A percentile compares a stretch with the other conserved stretches of the same genome.
Conservation (phyloP, 1,140 invertebrate genomes). For the Drosophila setifemur region DNA sequence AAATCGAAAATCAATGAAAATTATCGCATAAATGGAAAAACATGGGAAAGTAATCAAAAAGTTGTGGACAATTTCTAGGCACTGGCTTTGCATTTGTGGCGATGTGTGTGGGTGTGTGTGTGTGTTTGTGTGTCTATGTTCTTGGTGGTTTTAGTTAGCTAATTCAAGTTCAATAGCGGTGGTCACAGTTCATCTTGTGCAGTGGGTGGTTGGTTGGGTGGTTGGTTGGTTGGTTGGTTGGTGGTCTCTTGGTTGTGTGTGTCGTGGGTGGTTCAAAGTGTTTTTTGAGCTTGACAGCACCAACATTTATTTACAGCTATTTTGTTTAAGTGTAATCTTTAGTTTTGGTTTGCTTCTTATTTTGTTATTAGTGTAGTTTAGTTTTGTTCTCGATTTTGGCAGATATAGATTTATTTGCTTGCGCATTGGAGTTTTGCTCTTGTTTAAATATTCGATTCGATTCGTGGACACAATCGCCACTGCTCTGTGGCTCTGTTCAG, state of each 20-base stretch:
- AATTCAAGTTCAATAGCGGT: constrained; percentile 63
- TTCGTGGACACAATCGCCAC: constrained; percentile 14
- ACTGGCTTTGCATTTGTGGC: constrained; percentile 27
- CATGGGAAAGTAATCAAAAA: neutral
- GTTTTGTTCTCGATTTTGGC: constrained; percentile 14
- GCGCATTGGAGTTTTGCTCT: constrained; percentile 28
- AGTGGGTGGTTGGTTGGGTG: constrained; percentile 45
- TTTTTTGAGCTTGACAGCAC: constrained; percentile 26
- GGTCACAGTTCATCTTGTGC: constrained; percentile 66
- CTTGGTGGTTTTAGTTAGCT: constrained; percentile 39
- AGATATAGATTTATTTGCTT: constrained; percentile 25
- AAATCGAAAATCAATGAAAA: constrained; percentile 26
- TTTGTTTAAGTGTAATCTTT: constrained; percentile 3
- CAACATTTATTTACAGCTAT: constrained; percentile 39
- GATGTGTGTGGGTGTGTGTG: neutral
- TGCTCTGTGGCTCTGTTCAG: constrained; percentile 16
- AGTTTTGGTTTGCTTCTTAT: neutral
- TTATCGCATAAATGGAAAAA: constrained; percentile 10
- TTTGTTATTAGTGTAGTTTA: constrained; percentile 15
- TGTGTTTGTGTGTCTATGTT: constrained; percentile 15
- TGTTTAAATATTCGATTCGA: constrained; percentile 19
- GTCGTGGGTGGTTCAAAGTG: constrained; percentile 26
- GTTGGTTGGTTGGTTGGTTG: constrained; percentile 30
- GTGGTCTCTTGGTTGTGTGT: constrained; percentile 22
- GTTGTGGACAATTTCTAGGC: constrained; percentile 39